Evolutionary conservation across 2,797 vertebrate species (phyloP).

Genomic region (Danio albolineatus): DNA sequence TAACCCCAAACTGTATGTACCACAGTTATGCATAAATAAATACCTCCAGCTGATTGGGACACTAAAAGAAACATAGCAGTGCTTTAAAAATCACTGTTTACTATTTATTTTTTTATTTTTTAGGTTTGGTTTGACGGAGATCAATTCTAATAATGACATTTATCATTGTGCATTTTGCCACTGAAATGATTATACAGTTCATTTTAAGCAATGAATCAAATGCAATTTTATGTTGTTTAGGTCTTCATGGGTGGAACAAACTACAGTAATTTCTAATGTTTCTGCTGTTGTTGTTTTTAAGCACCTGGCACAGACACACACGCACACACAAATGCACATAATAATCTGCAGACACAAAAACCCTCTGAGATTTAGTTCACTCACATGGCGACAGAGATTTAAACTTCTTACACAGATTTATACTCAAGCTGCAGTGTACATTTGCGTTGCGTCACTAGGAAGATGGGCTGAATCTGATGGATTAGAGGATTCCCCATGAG

Average conservation of each 20-base stretch:
- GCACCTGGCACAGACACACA: conserved; percentile 18
- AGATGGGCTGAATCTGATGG: conserved; percentile 45
- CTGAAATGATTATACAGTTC: background rate
- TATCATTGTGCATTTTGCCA: background rate
- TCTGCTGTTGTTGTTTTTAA: conserved; percentile 21
- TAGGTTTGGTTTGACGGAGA: no score
- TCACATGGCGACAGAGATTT: conserved; percentile 38
- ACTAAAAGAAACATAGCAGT: background rate
- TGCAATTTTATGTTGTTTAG: background rate
- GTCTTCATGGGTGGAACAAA: background rate
- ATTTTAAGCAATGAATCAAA: conserved; percentile 6
- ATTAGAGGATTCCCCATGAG: conserved; percentile 53
- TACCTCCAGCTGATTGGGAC: background rate
- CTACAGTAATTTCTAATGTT: background rate
- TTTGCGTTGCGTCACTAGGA: conserved; percentile 38
- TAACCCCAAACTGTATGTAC: no score
- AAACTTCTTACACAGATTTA: conserved; percentile 35
- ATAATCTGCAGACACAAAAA: conserved; percentile 18
- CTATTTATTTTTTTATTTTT: no score
- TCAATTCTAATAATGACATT: background rate
- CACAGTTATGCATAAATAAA: no score
- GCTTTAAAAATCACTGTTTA: background rate
- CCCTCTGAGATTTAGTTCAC: conserved; percentile 44
- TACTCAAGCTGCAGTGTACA: conserved; percentile 40
- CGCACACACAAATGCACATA: background rate